Percentiles rank a stretch among this genome's conserved stretches.
Conservation (phyloP, 2,113 vertebrate genomes). For the Tauraco erythrolophus region DNA sequence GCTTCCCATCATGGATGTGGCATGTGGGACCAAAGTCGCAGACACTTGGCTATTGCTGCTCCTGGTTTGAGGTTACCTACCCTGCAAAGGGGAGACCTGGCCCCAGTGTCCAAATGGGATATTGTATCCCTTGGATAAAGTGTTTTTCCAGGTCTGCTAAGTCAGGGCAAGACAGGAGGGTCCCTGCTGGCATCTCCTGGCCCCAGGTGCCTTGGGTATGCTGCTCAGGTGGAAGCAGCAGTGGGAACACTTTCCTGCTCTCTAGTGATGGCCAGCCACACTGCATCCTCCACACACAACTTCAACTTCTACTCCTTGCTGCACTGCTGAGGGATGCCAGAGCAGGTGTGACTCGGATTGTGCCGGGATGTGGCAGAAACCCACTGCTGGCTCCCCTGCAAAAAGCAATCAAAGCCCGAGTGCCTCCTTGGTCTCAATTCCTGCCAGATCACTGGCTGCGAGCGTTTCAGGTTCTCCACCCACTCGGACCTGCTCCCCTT, state of each 20-base stretch:
- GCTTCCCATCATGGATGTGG: not conserved
- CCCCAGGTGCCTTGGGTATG: not conserved
- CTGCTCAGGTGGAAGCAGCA: not conserved
- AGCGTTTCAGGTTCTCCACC: not conserved
- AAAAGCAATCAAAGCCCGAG: not conserved
- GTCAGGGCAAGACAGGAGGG: not conserved
- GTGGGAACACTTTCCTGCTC: constrained; percentile 51
- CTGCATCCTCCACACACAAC: not conserved
- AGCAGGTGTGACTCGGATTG: not conserved
- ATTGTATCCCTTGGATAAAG: not conserved
- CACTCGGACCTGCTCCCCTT: not conserved
- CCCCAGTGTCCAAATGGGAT: not conserved
- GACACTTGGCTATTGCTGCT: not conserved
- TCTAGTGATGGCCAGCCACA: constrained; percentile 51
- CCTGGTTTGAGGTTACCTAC: not conserved
- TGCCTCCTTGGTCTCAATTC: not conserved
- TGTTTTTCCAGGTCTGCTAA: not conserved
- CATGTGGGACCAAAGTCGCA: rapidly evolving
- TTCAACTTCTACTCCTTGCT: not conserved
- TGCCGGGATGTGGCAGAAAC: not conserved
- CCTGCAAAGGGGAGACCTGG: not conserved
- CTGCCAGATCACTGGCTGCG: not conserved
- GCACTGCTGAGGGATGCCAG: not conserved
- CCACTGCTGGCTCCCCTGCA: rapidly evolving
- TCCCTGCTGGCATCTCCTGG: not conserved